A percentile compares a stretch with the other conserved stretches of the same genome.
Evolutionary conservation across 2,888 invertebrate genomes (phyloP).

Genomic region (Aporophyla nigra): DNA sequence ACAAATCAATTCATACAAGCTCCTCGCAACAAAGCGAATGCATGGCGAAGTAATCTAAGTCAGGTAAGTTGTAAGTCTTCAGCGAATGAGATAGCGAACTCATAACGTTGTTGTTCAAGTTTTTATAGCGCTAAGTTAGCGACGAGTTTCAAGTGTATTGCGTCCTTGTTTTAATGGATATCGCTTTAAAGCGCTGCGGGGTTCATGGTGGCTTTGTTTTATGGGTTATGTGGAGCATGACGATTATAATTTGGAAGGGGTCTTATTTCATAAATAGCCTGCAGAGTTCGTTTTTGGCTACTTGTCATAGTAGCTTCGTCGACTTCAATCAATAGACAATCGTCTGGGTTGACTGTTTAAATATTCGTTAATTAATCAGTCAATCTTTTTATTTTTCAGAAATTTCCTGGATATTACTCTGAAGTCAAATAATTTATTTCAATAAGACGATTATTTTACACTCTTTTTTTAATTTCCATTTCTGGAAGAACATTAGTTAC

Average conservation of each 20-base stretch:
- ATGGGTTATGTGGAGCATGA: conserved; percentile 24
- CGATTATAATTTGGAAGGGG: conserved; percentile 23
- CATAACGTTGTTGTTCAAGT: conserved; percentile 62
- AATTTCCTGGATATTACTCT: not conserved
- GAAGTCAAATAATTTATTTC: not conserved
- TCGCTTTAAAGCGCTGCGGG: conserved; percentile 60
- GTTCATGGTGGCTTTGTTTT: conserved; percentile 37
- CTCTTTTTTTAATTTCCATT: not conserved
- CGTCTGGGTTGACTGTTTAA: not conserved
- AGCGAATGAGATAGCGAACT: conserved; percentile 53
- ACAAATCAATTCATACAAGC: conserved; percentile 12
- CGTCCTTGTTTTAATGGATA: conserved; percentile 61
- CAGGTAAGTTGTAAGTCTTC: conserved; percentile 56
- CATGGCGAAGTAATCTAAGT: conserved; percentile 38
- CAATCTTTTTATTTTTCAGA: not conserved
- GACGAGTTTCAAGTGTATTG: conserved; percentile 45
- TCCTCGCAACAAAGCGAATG: conserved; percentile 34
- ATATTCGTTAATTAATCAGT: not conserved
- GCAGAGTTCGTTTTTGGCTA: not conserved
- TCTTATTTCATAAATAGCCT: too few relatives aligned
- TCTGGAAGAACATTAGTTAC: not conserved
- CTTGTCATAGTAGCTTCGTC: not conserved
- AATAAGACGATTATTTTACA: not conserved
- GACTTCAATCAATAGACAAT: not conserved
- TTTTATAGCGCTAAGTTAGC: conserved; percentile 56